A percentile compares a stretch with the other conserved stretches of the same genome.
These are phyloP conservation scores for Centrocercus urophasianus DNA, from an alignment of 2,113 vertebrate species.

Conservation along the genomic window DNA sequence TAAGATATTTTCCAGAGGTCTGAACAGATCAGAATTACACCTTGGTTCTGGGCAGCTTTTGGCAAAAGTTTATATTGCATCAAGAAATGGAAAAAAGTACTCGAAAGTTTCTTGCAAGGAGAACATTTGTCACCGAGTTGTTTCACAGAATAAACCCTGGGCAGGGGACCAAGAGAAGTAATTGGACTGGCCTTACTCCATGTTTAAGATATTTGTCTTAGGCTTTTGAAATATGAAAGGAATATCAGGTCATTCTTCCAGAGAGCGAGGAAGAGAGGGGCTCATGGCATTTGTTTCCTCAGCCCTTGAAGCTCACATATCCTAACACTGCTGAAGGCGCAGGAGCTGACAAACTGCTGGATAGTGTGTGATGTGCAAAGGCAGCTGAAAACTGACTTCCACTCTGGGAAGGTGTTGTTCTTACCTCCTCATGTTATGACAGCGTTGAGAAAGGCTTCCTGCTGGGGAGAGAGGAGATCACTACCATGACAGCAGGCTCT, in stretches of 20 bases:
- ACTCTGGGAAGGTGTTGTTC: background rate
- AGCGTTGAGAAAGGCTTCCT: background rate
- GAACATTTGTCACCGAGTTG: conserved; percentile 71
- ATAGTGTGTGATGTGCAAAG: background rate
- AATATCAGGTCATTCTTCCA: conserved; percentile 26
- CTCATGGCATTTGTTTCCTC: conserved; percentile 22
- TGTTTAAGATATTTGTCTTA: conserved; percentile 52
- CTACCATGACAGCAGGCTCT: background rate
- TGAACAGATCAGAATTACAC: conserved; percentile 53
- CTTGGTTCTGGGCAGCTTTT: conserved; percentile 53
- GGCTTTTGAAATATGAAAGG: conserved; percentile 32
- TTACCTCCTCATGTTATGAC: background rate
- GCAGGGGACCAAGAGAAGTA: conserved; percentile 73
- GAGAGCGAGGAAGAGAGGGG: background rate
- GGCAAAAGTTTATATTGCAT: conserved; percentile 49
- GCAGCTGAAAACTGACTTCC: background rate
- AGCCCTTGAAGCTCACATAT: background rate
- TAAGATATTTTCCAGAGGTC: conserved; percentile 55
- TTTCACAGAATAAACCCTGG: conserved; percentile 72
- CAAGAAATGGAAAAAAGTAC: conserved; percentile 56
- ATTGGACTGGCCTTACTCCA: conserved; percentile 62
- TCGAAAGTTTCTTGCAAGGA: conserved; percentile 68
- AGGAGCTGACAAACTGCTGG: background rate
- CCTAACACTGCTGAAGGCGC: background rate
- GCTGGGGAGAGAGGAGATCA: background rate